Percentiles rank a stretch among this genome's conserved stretches.
phyloP scores from a whole-genome alignment of 92 coral and sea anemone species.

The Palythoa grandiflora region DNA sequence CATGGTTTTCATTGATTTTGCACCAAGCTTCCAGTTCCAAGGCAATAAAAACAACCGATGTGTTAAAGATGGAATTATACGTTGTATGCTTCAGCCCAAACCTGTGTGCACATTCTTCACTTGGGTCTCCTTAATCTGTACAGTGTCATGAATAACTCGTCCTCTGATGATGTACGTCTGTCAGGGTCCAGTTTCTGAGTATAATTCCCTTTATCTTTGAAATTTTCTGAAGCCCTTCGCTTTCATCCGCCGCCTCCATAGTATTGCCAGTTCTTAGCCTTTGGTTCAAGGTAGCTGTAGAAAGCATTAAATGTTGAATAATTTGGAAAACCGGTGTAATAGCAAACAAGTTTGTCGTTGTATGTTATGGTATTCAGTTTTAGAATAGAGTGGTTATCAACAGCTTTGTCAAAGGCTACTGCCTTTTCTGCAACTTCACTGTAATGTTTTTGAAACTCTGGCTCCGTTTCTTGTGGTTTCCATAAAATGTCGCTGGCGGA shows the following conservation, averaged over 20 bases:
- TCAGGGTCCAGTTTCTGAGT: slow-evolving; percentile 51
- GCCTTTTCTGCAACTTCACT: slow-evolving; percentile 14
- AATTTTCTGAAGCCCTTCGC: slow-evolving; percentile 41
- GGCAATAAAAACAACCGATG: slow-evolving; percentile 57
- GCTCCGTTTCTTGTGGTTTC: not conserved
- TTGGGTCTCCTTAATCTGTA: slow-evolving; percentile 49
- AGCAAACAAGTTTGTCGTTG: slow-evolving; percentile 4
- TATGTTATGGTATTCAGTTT: slow-evolving; percentile 6
- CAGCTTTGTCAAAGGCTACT: slow-evolving; percentile 7
- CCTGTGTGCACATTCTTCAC: slow-evolving; percentile 47
- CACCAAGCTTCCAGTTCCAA: slow-evolving; percentile 50
- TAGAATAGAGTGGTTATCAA: not conserved
- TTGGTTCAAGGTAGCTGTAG: slow-evolving; percentile 6
- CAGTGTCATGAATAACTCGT: slow-evolving; percentile 49
- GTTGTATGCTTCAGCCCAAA: slow-evolving; percentile 47
- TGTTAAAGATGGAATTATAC: slow-evolving; percentile 50
- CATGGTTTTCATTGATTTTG: slow-evolving; percentile 36
- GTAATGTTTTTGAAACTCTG: not conserved
- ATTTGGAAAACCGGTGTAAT: not conserved
- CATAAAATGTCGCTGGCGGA: not conserved
- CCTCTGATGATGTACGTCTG: slow-evolving; percentile 46
- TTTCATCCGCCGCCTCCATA: slow-evolving; percentile 44
- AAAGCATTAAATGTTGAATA: slow-evolving; percentile 12
- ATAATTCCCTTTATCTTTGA: slow-evolving; percentile 50
- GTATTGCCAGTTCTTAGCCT: slow-evolving; percentile 45